Conservation (phyloP, 2,113 vertebrate species). For the Pristiophorus japonicus region DNA sequence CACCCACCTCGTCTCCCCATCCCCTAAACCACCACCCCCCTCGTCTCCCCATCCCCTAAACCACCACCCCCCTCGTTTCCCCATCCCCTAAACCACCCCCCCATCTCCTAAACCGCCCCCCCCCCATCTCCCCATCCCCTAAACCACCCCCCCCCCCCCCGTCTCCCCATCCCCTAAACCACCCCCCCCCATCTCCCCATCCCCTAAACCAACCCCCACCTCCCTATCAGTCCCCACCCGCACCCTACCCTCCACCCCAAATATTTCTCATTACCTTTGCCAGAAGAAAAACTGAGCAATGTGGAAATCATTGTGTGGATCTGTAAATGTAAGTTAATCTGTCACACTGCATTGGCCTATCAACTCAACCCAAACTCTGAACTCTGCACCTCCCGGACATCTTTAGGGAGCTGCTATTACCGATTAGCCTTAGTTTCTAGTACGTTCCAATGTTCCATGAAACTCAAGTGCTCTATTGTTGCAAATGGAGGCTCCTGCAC, state of each 20-base stretch:
- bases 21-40: too few relatives aligned
- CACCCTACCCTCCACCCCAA: not conserved
- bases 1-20: too few relatives aligned
- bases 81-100: too few relatives aligned
- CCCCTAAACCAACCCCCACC: too few relatives aligned
- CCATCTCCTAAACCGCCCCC: too few relatives aligned
- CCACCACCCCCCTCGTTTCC: too few relatives aligned
- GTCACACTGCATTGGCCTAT: not conserved
- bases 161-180: too few relatives aligned
- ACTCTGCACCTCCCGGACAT: not conserved
- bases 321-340: not conserved
- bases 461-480: not conserved
- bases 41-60: too few relatives aligned
- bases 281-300: not conserved
- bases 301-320: not conserved
- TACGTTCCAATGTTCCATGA: not conserved
- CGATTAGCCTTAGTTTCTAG: not conserved
- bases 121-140: too few relatives aligned
- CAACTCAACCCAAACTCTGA: not conserved
- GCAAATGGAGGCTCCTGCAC: not conserved
- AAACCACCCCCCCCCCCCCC: too few relatives aligned
- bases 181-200: too few relatives aligned
- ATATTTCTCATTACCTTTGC: not conserved
- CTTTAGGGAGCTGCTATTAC: not conserved
- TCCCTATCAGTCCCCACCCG: too few relatives aligned